phyloP scores from a whole-genome alignment of 2,888 invertebrate genomes.

The Folsomia candida region DNA sequence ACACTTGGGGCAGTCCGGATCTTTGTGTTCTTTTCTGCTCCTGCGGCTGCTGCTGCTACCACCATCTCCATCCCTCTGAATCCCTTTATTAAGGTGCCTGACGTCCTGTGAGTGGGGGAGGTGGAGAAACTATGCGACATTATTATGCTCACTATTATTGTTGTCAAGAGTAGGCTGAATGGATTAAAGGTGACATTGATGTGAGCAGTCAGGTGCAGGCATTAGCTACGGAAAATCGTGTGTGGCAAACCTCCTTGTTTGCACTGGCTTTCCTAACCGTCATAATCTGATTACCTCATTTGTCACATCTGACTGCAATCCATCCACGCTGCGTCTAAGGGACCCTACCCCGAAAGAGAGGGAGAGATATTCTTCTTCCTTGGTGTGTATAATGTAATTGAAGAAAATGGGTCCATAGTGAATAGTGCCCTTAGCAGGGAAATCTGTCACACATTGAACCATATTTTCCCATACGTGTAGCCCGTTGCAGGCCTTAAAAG shows the following conservation, averaged over 20 bases:
- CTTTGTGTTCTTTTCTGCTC: neutral
- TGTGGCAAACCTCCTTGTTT: slow-evolving; percentile 50
- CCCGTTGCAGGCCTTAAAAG: neutral
- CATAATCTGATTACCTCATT: slow-evolving; percentile 51
- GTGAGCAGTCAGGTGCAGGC: slow-evolving; percentile 49
- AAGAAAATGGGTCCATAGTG: neutral
- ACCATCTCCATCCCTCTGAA: neutral
- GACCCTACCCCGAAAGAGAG: neutral
- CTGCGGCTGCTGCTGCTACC: neutral
- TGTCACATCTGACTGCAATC: slow-evolving; percentile 50
- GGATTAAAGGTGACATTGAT: slow-evolving; percentile 50
- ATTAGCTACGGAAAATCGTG: slow-evolving; percentile 37
- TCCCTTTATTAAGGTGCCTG: neutral
- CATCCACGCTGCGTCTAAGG: neutral
- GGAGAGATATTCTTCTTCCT: too few species aligned
- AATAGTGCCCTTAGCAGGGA: too few species aligned
- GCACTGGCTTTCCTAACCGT: slow-evolving; percentile 50
- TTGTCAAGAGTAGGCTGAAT: slow-evolving; percentile 21
- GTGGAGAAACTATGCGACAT: neutral
- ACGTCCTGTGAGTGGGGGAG: neutral
- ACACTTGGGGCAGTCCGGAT: too few species aligned
- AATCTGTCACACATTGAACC: too few species aligned
- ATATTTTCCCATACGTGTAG: neutral
- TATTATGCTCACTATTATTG: neutral
- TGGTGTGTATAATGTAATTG: too few species aligned